Conservation (phyloP, 2,113 vertebrate species). For the Forbesichthys agassizii region DNA sequence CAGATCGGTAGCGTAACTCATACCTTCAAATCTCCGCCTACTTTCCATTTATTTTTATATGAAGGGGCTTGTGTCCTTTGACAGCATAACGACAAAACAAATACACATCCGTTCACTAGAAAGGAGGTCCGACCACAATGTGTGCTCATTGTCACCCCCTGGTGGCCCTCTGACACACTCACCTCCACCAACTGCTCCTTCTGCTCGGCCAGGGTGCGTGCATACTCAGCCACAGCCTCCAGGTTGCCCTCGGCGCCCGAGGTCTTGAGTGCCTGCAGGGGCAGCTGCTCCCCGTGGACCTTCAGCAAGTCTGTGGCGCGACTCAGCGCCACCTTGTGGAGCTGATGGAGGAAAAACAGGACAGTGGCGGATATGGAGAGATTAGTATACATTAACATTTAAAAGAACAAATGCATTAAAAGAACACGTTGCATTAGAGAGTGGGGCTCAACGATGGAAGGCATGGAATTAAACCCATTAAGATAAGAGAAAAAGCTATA, state of each 20-base stretch:
- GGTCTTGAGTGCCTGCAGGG: slow-evolving; percentile 88
- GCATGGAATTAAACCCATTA: background rate
- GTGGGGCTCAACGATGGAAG: background rate
- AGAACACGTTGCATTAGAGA: background rate
- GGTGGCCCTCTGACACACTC: slow-evolving; percentile 26
- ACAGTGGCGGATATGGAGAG: background rate
- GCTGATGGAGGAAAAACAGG: slow-evolving; percentile 68
- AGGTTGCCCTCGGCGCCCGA: slow-evolving; percentile 91
- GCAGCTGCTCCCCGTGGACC: slow-evolving; percentile 85
- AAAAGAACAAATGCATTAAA: too few species aligned
- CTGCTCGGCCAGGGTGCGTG: slow-evolving; percentile 91
- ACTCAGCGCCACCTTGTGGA: slow-evolving; percentile 86
- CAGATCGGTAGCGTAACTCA: too few species aligned
- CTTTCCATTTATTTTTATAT: too few species aligned
- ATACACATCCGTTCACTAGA: too few species aligned
- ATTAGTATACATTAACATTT: background rate
- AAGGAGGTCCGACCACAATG: background rate
- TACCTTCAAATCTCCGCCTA: too few species aligned
- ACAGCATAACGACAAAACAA: background rate
- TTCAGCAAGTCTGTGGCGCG: slow-evolving; percentile 88
- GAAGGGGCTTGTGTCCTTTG: too few species aligned
- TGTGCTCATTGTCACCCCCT: background rate
- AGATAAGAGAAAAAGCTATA: background rate
- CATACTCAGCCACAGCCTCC: slow-evolving; percentile 89
- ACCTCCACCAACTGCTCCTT: slow-evolving; percentile 97